phyloP scores from a whole-genome alignment of 2,113 vertebrate species.

The Petrocephalus microphthalmus region DNA sequence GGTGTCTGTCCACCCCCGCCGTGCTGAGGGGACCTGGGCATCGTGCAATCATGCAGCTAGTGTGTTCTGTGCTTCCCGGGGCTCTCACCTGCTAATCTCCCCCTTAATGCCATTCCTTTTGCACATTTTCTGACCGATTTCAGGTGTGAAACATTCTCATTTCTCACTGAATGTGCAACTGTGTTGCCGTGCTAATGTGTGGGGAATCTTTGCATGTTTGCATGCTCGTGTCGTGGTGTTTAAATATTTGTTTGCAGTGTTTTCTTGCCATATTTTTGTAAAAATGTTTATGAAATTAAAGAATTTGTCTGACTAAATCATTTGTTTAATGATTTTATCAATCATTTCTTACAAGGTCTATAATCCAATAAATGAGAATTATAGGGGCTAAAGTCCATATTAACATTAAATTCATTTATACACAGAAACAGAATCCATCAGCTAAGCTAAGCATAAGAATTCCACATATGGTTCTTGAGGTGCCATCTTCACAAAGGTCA shows the following conservation, averaged over 20 bases:
- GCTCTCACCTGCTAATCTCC: not conserved
- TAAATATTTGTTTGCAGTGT: not conserved
- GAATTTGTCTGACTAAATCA: not conserved
- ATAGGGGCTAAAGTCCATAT: not conserved
- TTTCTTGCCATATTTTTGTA: not conserved
- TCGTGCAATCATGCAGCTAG: not conserved
- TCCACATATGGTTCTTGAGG: not conserved
- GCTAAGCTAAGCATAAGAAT: not conserved
- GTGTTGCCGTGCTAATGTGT: not conserved
- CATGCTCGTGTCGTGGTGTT: not conserved
- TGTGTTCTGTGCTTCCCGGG: not conserved
- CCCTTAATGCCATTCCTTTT: not conserved
- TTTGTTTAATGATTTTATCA: not conserved
- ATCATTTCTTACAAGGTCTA: not conserved
- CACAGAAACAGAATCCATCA: not conserved
- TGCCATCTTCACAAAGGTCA: not conserved
- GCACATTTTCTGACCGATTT: not conserved
- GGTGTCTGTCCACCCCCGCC: not conserved
- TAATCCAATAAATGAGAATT: not conserved
- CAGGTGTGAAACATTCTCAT: not conserved
- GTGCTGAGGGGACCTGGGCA: not conserved
- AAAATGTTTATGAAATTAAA: not conserved
- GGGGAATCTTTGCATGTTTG: not conserved
- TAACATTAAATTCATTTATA: not conserved
- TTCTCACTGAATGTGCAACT: not conserved